These are phyloP conservation scores for Heliconius erato DNA, from an alignment of 2,888 invertebrate species.

Conservation along the genomic window DNA sequence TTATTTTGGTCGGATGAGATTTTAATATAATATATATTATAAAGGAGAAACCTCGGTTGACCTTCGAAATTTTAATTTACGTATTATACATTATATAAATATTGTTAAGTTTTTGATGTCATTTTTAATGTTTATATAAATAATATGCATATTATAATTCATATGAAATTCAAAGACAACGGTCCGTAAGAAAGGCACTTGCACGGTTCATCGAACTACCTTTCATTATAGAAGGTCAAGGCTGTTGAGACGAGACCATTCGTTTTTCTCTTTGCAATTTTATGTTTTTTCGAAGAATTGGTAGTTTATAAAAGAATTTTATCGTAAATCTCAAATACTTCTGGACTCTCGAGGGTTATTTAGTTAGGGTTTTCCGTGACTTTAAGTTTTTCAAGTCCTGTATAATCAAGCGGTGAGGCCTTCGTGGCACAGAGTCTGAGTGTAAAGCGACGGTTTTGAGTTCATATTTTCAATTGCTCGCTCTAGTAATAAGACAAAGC, in stretches of 20 bases:
- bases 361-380: neutral
- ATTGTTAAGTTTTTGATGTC: too few species aligned
- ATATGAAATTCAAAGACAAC: slow-evolving; percentile 15
- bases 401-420: neutral
- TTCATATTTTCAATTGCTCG: neutral
- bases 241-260: slow-evolving; percentile 2
- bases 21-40: too few species aligned
- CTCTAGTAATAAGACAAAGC: neutral
- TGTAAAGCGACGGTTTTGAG: neutral
- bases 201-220: slow-evolving; percentile 23
- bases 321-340: neutral
- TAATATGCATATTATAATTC: slow-evolving; percentile 6
- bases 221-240: slow-evolving; percentile 25
- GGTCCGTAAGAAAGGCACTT: neutral
- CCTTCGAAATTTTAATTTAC: neutral
- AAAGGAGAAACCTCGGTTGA: too few species aligned
- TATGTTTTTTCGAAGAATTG: neutral
- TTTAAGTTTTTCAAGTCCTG: neutral
- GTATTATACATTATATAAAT: too few species aligned
- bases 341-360: neutral
- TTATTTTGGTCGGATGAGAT: too few species aligned
- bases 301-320: slow-evolving; percentile 4
- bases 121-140: too few species aligned
- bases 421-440: neutral
- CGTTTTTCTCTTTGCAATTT: slow-evolving; percentile 20